Evolutionary conservation across 2,797 vertebrate genomes (phyloP).

Genomic region (Gouania willdenowi): DNA sequence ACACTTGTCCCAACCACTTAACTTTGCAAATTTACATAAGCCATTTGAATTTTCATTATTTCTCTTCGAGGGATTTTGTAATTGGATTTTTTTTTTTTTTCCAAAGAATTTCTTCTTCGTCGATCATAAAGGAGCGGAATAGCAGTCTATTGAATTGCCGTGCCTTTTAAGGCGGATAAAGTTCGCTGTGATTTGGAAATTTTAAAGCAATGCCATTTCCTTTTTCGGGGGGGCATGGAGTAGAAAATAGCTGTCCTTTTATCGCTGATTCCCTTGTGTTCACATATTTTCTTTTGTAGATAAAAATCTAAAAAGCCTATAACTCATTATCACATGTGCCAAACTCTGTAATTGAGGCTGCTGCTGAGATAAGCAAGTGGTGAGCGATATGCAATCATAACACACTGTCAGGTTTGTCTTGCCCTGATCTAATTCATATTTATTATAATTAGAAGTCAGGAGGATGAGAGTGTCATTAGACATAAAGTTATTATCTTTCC

Average conservation of each 20-base stretch:
- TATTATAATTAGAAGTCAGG: no score
- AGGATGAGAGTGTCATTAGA: no score
- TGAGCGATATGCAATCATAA: no score
- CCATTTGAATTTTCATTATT: constrained; percentile 62
- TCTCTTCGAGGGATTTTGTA: constrained; percentile 47
- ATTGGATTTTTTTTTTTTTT: constrained; percentile 47
- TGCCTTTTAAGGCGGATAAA: constrained; percentile 23
- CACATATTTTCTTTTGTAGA: constrained; percentile 1
- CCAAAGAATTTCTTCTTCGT: constrained; percentile 12
- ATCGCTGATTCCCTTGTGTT: neutral
- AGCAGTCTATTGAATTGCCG: constrained; percentile 23
- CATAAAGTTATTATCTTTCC: no score
- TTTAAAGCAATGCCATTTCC: constrained; percentile 3
- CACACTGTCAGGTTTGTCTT: no score
- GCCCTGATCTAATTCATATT: no score
- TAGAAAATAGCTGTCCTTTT: neutral
- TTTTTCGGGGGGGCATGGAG: neutral
- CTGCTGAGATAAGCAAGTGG: no score
- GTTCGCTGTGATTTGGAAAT: constrained; percentile 14
- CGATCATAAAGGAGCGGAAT: constrained; percentile 14
- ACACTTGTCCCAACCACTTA: constrained; percentile 48
- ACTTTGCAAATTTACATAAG: constrained; percentile 56
- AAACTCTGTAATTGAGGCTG: no score
- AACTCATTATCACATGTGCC: neutral
- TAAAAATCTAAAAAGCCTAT: neutral